Percentiles rank a stretch among this genome's conserved stretches.
phyloP scores from a whole-genome alignment of 2,797 vertebrate genomes.

The Luscinia megarhynchos region DNA sequence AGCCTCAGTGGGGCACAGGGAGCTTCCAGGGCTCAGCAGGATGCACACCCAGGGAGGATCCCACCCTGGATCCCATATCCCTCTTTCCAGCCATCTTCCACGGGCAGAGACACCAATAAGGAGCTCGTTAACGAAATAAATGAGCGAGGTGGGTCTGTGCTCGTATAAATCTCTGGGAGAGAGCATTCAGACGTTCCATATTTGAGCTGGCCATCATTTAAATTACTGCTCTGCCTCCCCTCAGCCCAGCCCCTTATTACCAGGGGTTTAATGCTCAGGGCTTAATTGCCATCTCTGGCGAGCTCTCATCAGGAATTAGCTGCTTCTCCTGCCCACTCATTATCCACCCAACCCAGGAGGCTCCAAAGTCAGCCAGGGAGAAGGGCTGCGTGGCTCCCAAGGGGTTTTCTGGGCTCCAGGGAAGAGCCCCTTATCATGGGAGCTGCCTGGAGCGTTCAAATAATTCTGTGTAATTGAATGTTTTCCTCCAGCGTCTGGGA shows the following conservation, averaged over 20 bases:
- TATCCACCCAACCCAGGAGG: neutral
- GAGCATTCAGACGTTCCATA: conserved; percentile 73
- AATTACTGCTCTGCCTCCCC: conserved; percentile 74
- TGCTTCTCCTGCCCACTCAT: too few species aligned
- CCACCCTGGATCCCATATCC: neutral
- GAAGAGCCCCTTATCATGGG: neutral
- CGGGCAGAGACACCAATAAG: neutral
- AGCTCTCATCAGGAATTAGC: neutral
- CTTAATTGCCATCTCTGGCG: conserved; percentile 62
- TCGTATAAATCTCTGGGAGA: conserved; percentile 73
- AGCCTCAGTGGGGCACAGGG: accelerated
- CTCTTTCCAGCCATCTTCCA: neutral
- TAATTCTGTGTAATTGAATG: accelerated
- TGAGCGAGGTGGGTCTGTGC: conserved; percentile 67
- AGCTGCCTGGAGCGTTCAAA: neutral
- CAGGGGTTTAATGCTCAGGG: conserved; percentile 65
- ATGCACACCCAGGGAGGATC: neutral
- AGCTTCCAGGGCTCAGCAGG: neutral
- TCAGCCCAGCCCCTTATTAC: conserved; percentile 69
- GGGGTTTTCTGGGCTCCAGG: neutral
- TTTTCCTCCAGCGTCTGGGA: neutral
- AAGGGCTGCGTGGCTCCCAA: neutral
- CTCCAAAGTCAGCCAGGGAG: neutral
- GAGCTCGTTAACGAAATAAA: conserved; percentile 73
- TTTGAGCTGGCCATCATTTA: conserved; percentile 75